These are phyloP conservation scores for Sesamia nonagrioides DNA, from an alignment of 1,140 invertebrate species.

Conservation along the genomic window DNA sequence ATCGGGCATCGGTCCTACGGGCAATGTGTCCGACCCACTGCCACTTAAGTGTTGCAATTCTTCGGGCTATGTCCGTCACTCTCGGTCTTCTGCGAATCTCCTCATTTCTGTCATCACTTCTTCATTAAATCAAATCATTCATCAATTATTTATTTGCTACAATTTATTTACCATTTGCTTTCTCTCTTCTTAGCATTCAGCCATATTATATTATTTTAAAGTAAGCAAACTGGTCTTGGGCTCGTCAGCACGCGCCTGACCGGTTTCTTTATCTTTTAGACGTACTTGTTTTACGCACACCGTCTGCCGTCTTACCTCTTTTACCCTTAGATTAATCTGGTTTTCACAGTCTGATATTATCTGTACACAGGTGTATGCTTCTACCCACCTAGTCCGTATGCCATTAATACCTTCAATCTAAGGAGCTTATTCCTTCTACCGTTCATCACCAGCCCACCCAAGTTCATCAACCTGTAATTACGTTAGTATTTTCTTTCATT, in stretches of 20 bases:
- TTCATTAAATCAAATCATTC: too few species aligned
- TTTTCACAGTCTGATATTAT: constrained; percentile 2
- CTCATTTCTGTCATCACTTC: too few species aligned
- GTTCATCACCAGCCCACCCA: not conserved
- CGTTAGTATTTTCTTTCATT: not conserved
- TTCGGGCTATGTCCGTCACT: too few species aligned
- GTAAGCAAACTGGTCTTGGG: constrained; percentile 11
- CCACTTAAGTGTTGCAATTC: too few species aligned
- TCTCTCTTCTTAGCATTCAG: not conserved
- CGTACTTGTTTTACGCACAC: constrained; percentile 34
- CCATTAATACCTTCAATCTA: not conserved
- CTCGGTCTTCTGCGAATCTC: too few species aligned
- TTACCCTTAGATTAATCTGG: constrained; percentile 36
- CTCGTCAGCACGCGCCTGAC: constrained; percentile 35
- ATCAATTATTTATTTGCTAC: constrained; percentile 8
- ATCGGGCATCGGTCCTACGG: too few species aligned
- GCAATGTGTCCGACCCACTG: too few species aligned
- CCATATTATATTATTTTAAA: not conserved
- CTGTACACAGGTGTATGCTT: not conserved
- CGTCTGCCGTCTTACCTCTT: constrained; percentile 28
- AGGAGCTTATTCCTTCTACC: not conserved
- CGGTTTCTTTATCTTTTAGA: constrained; percentile 30
- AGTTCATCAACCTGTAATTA: not conserved
- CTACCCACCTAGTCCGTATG: not conserved
- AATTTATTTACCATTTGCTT: not conserved